Evolutionary conservation across 1,140 invertebrate genomes (phyloP).

Genomic region (Marisa cornuarietis): DNA sequence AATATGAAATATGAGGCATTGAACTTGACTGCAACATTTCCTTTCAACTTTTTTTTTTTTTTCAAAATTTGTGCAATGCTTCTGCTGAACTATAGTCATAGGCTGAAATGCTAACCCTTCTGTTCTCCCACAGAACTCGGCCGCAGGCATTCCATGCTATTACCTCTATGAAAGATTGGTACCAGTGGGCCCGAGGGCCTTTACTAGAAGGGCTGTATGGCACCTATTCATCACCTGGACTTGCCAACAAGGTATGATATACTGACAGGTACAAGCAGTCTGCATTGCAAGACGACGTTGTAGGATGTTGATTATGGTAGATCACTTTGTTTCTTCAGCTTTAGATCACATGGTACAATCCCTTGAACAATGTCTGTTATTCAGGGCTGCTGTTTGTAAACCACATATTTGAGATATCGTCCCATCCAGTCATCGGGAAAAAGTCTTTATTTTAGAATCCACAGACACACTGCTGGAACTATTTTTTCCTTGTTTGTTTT

Average conservation of each 20-base stretch:
- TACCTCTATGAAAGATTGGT: slow-evolving; percentile 40
- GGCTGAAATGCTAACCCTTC: background rate
- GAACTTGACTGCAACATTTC: background rate
- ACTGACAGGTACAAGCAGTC: background rate
- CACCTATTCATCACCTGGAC: background rate
- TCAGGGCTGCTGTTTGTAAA: too few relatives aligned
- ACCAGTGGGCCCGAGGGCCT: slow-evolving; percentile 47
- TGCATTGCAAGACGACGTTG: background rate
- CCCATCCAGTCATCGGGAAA: too few relatives aligned
- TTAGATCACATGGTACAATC: too few relatives aligned
- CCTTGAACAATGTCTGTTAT: too few relatives aligned
- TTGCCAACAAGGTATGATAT: slow-evolving; percentile 11
- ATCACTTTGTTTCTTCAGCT: too few relatives aligned
- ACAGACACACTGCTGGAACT: too few relatives aligned
- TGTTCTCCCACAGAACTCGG: slow-evolving; percentile 28
- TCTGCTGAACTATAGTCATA: background rate
- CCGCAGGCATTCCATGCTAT: slow-evolving; percentile 31
- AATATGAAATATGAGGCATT: background rate
- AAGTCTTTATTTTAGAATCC: too few relatives aligned
- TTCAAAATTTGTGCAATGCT: background rate
- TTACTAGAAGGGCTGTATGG: slow-evolving; percentile 47
- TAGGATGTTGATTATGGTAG: background rate
- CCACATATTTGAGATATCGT: too few relatives aligned
- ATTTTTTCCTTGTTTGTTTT: background rate
- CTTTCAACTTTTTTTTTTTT: background rate